Evolutionary conservation across 2,888 invertebrate genomes (phyloP).

Genomic region (Vanessa cardui): DNA sequence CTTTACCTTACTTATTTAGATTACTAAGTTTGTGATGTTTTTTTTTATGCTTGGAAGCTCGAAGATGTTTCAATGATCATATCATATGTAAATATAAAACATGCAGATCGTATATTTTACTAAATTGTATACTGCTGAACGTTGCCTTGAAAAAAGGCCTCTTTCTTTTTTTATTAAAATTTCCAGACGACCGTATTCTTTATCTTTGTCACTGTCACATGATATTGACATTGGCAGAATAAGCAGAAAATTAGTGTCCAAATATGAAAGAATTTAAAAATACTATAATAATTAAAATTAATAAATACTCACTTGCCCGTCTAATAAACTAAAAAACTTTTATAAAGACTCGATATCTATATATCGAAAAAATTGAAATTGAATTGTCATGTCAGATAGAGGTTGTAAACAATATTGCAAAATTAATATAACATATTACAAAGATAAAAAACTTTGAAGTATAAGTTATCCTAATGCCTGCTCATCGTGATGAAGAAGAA

Average conservation of each 20-base stretch:
- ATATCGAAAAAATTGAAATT: not conserved
- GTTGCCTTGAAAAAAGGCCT: too few relatives aligned
- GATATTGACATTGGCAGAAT: conserved; percentile 15
- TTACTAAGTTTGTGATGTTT: too few relatives aligned
- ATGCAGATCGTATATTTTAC: too few relatives aligned
- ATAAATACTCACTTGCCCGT: not conserved
- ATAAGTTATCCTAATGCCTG: conserved; percentile 56
- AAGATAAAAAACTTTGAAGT: conserved; percentile 33
- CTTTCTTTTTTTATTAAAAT: not conserved
- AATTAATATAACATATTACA: conserved; percentile 44
- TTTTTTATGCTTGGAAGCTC: too few relatives aligned
- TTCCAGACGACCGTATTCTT: conserved; percentile 3
- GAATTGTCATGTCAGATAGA: conserved; percentile 24
- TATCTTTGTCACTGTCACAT: conserved; percentile 16
- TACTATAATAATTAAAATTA: not conserved
- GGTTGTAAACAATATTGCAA: conserved; percentile 49
- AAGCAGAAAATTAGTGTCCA: not conserved
- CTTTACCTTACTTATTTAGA: too few relatives aligned
- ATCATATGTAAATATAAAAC: too few relatives aligned
- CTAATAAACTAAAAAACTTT: not conserved
- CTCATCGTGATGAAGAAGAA: conserved; percentile 65
- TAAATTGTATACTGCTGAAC: too few relatives aligned
- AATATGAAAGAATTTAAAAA: not conserved
- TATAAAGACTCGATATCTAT: not conserved
- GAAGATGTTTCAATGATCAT: too few relatives aligned